A percentile compares a stretch with the other conserved stretches of the same genome.
Evolutionary conservation across 2,888 invertebrate species (phyloP).

Genomic region (Machimus rusticus): DNA sequence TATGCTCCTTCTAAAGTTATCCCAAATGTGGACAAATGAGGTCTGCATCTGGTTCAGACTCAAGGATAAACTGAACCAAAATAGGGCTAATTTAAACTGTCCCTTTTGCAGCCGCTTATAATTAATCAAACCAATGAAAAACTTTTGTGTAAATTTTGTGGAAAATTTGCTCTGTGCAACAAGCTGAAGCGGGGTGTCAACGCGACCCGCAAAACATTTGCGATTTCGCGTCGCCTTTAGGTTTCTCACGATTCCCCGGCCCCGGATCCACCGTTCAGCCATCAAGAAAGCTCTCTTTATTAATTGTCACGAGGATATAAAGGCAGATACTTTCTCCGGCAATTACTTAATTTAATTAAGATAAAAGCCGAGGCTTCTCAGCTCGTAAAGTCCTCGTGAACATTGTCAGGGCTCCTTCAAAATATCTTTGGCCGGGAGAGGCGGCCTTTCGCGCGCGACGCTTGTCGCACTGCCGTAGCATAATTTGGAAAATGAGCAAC

Average conservation of each 20-base stretch:
- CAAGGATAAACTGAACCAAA: not conserved
- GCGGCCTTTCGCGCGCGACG: not conserved
- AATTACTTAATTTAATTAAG: slow-evolving; percentile 48
- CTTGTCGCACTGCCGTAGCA: slow-evolving; percentile 43
- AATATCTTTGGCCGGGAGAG: not conserved
- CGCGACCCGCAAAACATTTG: slow-evolving; percentile 6
- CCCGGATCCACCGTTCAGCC: not conserved
- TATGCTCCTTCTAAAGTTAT: not conserved
- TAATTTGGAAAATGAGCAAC: slow-evolving; percentile 46
- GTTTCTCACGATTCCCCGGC: not conserved
- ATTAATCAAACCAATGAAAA: not conserved
- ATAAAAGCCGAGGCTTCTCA: slow-evolving; percentile 47
- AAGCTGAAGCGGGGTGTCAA: not conserved
- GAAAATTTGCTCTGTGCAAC: not conserved
- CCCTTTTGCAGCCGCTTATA: not conserved
- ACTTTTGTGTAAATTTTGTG: not conserved
- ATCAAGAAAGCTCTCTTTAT: slow-evolving; percentile 31
- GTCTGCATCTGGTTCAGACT: not conserved
- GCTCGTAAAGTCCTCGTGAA: slow-evolving; percentile 45
- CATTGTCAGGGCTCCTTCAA: slow-evolving; percentile 40
- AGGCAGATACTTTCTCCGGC: slow-evolving; percentile 44
- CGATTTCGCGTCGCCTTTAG: not conserved
- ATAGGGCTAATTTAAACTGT: not conserved
- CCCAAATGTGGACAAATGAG: not conserved
- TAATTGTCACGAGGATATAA: slow-evolving; percentile 45